Base-by-base conservation (phyloP, 1,140 invertebrate species). In the Carposina sasakii region DNA sequence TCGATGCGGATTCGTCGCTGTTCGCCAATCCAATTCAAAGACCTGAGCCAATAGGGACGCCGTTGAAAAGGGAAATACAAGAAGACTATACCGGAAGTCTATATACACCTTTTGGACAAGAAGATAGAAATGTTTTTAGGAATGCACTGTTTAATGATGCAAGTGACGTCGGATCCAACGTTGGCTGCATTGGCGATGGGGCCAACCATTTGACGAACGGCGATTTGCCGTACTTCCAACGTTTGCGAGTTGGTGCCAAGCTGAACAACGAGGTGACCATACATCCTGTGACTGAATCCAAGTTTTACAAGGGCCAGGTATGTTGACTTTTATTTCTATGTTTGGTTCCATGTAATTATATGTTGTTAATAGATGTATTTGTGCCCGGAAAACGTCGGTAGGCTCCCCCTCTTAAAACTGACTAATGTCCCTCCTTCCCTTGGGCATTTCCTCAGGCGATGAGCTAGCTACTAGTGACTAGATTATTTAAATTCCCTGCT, bases 251-350 rank as follows among this genome's bases (percentile, higher is more conserved):
- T 2, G 87, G 87, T 0, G 85, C 87, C 16, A 86, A 86, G 72
- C 53, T 88, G 21, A 88, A 88, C 57, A 88, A 74, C 48, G 87
- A 88, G 66, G 87, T 88, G n/a, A 87, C 87, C 2, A 88, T 88
- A 60, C 87, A 88, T 33, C 87, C 86, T 56, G 85, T 88, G 15
- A 85, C 82, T 0, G 87, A 88, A 40, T 87, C 86, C 5, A 88
- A 88, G 60, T 88, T 86, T 49, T 81, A 84, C 62, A 81, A 85
- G 56, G 77, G 63, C 41, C 84, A 72, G 72, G 79, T 77, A 31
- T 33, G 69, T 63, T 30, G 13, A 43, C 22, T 22, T 21, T 1
- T 5, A 19, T 2, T 51, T 34, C 24, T 28, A n/a, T n/a, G n/a
- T n/a, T n/a, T n/a, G n/a, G n/a, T n/a, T n/a, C n/a, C n/a, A n/a